Conservation (phyloP, 2,113 vertebrate genomes). For the Octodon degus region DNA sequence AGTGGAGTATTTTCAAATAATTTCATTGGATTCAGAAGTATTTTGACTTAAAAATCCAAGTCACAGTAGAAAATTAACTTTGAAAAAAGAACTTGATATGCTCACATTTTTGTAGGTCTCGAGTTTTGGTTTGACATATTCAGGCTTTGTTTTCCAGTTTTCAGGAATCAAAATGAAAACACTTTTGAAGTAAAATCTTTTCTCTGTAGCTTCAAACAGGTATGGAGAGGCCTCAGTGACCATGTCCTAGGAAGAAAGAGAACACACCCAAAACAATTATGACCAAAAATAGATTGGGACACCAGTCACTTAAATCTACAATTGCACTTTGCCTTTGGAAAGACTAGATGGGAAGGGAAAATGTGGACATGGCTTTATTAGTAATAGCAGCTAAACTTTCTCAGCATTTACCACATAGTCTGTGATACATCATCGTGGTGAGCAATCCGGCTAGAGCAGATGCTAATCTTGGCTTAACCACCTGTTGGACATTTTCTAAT, state of each 20-base stretch:
- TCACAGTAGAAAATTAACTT: not conserved
- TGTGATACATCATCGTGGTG: not conserved
- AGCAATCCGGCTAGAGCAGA: not conserved
- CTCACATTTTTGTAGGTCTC: conserved; percentile 84
- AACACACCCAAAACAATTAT: not conserved
- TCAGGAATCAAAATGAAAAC: conserved; percentile 83
- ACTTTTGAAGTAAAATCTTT: conserved; percentile 82
- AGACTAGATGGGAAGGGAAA: not conserved
- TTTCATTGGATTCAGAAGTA: conserved; percentile 28
- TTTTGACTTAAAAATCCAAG: not conserved
- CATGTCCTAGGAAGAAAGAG: conserved; percentile 76
- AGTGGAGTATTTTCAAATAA: not conserved
- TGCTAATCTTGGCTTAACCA: not conserved
- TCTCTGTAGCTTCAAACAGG: conserved; percentile 80
- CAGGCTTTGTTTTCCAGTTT: conserved; percentile 77
- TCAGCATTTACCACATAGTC: not conserved
- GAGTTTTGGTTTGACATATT: conserved; percentile 75
- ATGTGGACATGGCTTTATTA: not conserved
- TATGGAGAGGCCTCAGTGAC: conserved; percentile 79
- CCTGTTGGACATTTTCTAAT: not conserved
- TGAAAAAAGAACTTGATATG: conserved; percentile 29
- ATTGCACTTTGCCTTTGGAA: not conserved
- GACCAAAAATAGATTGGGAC: not conserved
- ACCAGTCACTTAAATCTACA: not conserved
- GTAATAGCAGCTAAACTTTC: not conserved